phyloP scores from a whole-genome alignment of 2,113 vertebrate genomes.

The Nycticorax nycticorax region DNA sequence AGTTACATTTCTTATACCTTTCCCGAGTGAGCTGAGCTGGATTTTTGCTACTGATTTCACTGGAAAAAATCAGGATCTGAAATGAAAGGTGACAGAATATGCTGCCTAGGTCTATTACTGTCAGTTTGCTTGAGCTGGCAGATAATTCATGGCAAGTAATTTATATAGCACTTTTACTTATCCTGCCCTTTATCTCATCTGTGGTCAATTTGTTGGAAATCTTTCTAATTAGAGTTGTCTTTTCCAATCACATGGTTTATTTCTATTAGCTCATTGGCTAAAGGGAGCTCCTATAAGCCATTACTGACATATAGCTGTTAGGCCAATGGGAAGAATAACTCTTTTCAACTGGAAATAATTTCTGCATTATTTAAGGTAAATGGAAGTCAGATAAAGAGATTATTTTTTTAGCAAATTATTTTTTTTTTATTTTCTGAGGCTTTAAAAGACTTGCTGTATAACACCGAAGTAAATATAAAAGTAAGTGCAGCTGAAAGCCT shows the following conservation, averaged over 20 bases:
- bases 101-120: constrained; percentile 47
- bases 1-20: background rate
- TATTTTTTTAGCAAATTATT: background rate
- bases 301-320: constrained; percentile 27
- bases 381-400: background rate
- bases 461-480: background rate
- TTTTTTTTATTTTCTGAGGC: background rate
- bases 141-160: constrained; percentile 60
- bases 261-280: constrained; percentile 55
- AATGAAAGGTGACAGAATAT: constrained; percentile 46
- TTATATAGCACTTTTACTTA: constrained; percentile 61
- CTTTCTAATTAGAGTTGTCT: constrained; percentile 61
- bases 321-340: constrained; percentile 32
- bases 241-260: constrained; percentile 45
- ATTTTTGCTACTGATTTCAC: constrained; percentile 15
- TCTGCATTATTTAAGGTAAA: constrained; percentile 47
- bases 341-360: constrained; percentile 41
- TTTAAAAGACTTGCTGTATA: background rate
- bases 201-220: constrained; percentile 59
- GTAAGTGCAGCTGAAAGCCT: background rate
- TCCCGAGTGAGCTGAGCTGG: background rate
- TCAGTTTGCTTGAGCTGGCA: constrained; percentile 14
- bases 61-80: background rate
- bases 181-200: constrained; percentile 64
- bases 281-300: constrained; percentile 9